Conservation (phyloP, 2,113 vertebrate species). For the Mus spicilegus region DNA sequence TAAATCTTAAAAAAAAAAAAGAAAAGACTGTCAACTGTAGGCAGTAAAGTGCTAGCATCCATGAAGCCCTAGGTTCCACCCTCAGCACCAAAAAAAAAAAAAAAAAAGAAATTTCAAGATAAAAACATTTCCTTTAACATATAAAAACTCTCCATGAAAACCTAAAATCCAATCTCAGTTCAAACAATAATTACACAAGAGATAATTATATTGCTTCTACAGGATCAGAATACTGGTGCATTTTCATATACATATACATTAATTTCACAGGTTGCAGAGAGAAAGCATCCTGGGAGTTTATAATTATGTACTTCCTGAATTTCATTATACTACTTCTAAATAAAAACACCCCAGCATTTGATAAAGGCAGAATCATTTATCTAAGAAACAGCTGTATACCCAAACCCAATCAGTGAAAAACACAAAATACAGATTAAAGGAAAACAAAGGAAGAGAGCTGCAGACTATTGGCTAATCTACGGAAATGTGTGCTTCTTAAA, state of each 20-base stretch:
- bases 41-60: too few species aligned
- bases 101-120: slow-evolving; percentile 24
- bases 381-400: neutral
- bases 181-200: neutral
- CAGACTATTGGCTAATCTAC: neutral
- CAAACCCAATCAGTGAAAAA: neutral
- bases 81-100: too few species aligned
- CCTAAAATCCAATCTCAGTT: neutral
- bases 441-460: neutral
- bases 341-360: neutral
- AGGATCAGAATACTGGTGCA: neutral
- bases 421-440: neutral
- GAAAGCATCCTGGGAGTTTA: slow-evolving; percentile 11
- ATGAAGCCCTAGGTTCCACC: too few species aligned
- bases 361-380: neutral
- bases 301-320: neutral
- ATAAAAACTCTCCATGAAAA: slow-evolving; percentile 56
- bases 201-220: neutral
- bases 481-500: neutral
- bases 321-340: slow-evolving; percentile 15
- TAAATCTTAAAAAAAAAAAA: too few species aligned
- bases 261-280: neutral
- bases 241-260: neutral
- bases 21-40: too few species aligned
- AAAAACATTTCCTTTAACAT: slow-evolving; percentile 46